Evolutionary conservation across 2,888 invertebrate genomes (phyloP), one percentile per base, ranked within the genome.

Genomic region (Entomobrya proxima): DNA sequence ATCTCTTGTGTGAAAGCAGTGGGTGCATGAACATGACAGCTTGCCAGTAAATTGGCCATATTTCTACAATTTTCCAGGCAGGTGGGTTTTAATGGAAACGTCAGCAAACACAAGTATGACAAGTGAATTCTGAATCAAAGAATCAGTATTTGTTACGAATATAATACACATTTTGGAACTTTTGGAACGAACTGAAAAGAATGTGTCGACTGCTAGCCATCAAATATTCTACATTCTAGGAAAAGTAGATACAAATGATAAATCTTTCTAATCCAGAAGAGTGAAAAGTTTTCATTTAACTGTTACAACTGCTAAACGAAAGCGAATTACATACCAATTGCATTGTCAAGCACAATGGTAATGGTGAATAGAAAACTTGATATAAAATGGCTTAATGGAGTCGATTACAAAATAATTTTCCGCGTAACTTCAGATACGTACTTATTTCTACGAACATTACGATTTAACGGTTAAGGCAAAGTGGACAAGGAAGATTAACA

Each of bases 401-500:
- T 61, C 32, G 30, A 61, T 61, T 61, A 61, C 24, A 47, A 40
- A 21, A 13, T 44, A 40, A 30, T 74, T 74, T 74, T 50, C 30
- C 69, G 11, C 44, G 21, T 72, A n/a, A n/a, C 50, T 40, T 44
- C 50, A 24, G 11, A 9, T 30, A 27, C 44, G 6, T 64, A n/a
- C n/a, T n/a, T n/a, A n/a, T n/a, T n/a, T 64, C 7, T 11, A 21
- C n/a, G 1, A 2, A 61, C 18, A 61, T n/a, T 55, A 55, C 7
- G 11, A 35, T 58, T n/a, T n/a, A n/a, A 35, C 1, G 11, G 0
- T 21, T 13, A 40, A 69, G 40, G 40, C 40, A 44, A 44, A 30
- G 30, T 74, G 74, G 74, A 50, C 74, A 74, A 44, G 18, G 18
- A 74, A 74, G 74, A 74, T 74, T 47, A 74, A 50, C 74, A 1